Evolutionary conservation across 2,797 vertebrate species (phyloP).

Genomic region (Tympanoctomys barrerae): DNA sequence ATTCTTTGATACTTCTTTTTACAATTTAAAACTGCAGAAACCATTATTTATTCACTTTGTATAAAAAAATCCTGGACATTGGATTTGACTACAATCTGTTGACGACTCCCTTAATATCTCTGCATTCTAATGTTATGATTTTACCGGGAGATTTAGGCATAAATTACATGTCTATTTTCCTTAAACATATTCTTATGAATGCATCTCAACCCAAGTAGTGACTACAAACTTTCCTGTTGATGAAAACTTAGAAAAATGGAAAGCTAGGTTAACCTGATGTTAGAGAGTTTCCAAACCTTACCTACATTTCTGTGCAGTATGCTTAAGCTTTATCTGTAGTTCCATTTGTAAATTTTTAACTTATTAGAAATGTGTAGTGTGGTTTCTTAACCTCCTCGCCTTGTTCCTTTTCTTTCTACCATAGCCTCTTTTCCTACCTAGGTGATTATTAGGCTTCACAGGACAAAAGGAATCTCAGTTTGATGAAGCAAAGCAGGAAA

Average conservation of each 20-base stretch:
- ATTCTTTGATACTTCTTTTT: constrained; percentile 28
- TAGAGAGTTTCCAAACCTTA: neutral
- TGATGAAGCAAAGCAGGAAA: neutral
- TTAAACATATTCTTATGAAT: neutral
- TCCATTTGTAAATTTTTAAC: neutral
- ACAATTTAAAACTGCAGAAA: constrained; percentile 7
- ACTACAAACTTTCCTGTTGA: neutral
- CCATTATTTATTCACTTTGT: neutral
- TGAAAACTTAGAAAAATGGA: neutral
- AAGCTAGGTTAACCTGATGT: neutral
- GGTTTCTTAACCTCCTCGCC: neutral
- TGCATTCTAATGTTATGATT: neutral
- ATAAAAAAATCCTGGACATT: neutral
- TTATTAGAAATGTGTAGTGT: neutral
- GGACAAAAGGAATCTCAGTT: neutral
- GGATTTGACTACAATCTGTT: neutral
- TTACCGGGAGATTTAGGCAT: neutral
- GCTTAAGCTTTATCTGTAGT: neutral
- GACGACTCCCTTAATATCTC: neutral
- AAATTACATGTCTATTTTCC: neutral
- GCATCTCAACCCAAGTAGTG: neutral
- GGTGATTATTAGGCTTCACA: neutral
- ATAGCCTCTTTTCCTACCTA: neutral
- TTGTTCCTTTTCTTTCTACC: neutral
- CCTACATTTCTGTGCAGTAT: neutral